A percentile compares a stretch with the other conserved stretches of the same genome.
These are phyloP conservation scores for Pao palembangensis DNA, from an alignment of 2,113 vertebrate species.

Conservation along the genomic window DNA sequence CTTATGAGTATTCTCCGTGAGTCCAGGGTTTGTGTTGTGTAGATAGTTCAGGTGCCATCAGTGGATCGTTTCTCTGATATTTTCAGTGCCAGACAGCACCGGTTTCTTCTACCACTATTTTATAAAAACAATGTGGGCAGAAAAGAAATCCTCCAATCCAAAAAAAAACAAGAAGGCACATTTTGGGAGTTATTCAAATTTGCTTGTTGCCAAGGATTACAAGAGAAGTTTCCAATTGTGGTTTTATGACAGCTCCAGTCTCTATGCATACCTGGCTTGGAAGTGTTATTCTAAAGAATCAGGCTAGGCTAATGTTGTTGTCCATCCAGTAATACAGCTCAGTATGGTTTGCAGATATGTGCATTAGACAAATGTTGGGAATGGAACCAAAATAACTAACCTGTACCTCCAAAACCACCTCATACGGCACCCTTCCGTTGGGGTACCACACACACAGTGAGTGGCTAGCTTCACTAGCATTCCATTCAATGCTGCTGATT, in stretches of 20 bases:
- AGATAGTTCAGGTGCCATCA: slow-evolving; percentile 12
- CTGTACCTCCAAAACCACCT: too few species aligned
- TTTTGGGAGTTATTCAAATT: slow-evolving; percentile 12
- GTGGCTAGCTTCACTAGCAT: background rate
- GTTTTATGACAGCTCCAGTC: background rate
- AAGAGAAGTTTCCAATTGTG: background rate
- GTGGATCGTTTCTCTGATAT: slow-evolving; percentile 7
- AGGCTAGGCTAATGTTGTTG: background rate
- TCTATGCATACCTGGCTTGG: background rate
- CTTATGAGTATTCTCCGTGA: background rate
- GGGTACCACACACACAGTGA: too few species aligned
- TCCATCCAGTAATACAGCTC: too few species aligned
- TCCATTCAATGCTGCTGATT: background rate
- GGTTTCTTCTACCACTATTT: slow-evolving; percentile 32
- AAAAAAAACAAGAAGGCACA: slow-evolving; percentile 1
- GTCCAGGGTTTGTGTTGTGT: slow-evolving; percentile 7
- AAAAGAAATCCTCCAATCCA: background rate
- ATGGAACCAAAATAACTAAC: too few species aligned
- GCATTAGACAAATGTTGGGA: too few species aligned
- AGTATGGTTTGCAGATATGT: too few species aligned
- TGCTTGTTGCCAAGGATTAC: background rate
- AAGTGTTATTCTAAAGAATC: background rate
- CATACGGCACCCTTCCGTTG: too few species aligned
- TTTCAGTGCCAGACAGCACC: slow-evolving; percentile 30
- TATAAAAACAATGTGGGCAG: background rate